Evolutionary conservation across 2,113 vertebrate species (phyloP), one percentile per base, ranked within the genome.

Genomic region (Gallinago media): DNA sequence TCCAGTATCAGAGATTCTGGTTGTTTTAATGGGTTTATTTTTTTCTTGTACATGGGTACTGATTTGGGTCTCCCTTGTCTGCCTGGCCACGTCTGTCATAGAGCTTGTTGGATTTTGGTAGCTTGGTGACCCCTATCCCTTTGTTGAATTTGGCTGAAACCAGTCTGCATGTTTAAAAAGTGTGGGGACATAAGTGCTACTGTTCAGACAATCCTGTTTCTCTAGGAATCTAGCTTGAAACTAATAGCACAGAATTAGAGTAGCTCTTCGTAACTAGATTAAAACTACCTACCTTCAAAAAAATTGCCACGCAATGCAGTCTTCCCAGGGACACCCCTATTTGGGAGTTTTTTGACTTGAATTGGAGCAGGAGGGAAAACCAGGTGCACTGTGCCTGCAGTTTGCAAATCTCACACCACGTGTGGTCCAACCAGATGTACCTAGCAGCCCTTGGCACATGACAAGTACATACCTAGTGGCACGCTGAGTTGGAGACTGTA

Each of bases 1-100:
- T 80, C 46, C 27, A 20, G 32, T 77, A 10, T 46, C 42, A 73
- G 63, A 36, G 20, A 58, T 27, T 62, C 58, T 81, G 74, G 3
- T 56, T 82, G 19, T 40, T 94, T 68, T 58, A 68, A 85, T 42
- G 72, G 67, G 36, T 38, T 77, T 80, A 34, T 62, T 77, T 93
- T 93, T 89, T 83, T 44, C 31, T 72, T 42, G 20, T 83, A 9
- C 11, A 61, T 58, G 36, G 44, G n/a, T 1, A 12, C 27, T 2
- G 8, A 25, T 61, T 49, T 89, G 38, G 56, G 61, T 16, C 34
- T 85, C 27, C 38, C 23, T 72, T 88, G n/a, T 56, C 78, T 72
- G 56, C 40, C 36, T 73, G 56, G 20, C 29, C 0, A 0, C 3
- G 1, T 73, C 79, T 84, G 55, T 68, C 2, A 0, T 27, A 47